Evolutionary conservation across 2,888 invertebrate species (phyloP).

Genomic region (Drosophila kanekoi): DNA sequence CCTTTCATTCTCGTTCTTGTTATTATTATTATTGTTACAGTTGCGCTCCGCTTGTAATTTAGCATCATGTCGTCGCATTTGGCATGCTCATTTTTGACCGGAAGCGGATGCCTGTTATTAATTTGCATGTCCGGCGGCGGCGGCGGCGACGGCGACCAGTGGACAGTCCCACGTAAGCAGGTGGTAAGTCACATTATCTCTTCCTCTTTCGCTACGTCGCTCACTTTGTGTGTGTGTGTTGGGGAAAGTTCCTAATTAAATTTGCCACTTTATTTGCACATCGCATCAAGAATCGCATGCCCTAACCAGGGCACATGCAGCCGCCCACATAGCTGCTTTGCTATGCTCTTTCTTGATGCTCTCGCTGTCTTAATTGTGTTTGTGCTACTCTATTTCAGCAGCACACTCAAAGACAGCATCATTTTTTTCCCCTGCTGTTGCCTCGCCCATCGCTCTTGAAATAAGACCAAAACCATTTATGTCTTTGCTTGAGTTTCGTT

Average conservation of each 20-base stretch:
- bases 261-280: constrained; percentile 74
- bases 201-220: too few species aligned
- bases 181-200: constrained; percentile 28
- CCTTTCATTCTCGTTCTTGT: not conserved
- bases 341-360: constrained; percentile 47
- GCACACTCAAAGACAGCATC: constrained; percentile 48
- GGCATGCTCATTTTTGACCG: constrained; percentile 64
- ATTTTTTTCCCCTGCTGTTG: constrained; percentile 30
- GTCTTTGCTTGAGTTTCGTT: constrained; percentile 54
- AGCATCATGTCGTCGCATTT: constrained; percentile 34
- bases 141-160: not conserved
- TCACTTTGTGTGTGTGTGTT: constrained; percentile 7
- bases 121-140: constrained; percentile 70
- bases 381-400: constrained; percentile 77
- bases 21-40: constrained; percentile 26
- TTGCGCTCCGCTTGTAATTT: constrained; percentile 19
- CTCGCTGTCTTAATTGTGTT: constrained; percentile 72
- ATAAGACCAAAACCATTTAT: constrained; percentile 70
- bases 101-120: constrained; percentile 78
- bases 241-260: constrained; percentile 67
- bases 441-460: constrained; percentile 37
- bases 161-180: constrained; percentile 18
- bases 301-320: constrained; percentile 2
- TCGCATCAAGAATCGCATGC: constrained; percentile 40
- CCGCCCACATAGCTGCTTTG: constrained; percentile 28